Evolutionary conservation across 2,113 vertebrate species (phyloP).

Genomic region (Lepidothrix coronata): DNA sequence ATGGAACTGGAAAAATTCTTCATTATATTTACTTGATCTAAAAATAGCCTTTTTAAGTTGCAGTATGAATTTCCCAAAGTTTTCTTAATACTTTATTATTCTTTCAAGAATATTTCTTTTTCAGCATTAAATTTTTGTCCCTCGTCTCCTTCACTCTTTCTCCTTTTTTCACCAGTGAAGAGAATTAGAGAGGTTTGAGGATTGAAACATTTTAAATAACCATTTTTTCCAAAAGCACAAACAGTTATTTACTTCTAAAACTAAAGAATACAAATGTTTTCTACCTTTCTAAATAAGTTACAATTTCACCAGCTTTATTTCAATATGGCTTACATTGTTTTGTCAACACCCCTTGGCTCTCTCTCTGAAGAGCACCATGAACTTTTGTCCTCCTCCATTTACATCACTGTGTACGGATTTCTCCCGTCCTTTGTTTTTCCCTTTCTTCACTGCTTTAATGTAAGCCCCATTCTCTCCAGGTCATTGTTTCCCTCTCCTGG

Average conservation of each 20-base stretch:
- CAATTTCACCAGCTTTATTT: neutral
- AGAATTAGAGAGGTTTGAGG: neutral
- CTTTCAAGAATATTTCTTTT: neutral
- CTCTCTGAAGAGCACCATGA: neutral
- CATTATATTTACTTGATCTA: neutral
- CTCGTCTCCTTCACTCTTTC: neutral
- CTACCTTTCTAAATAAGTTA: neutral
- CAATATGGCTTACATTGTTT: neutral
- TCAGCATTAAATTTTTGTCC: neutral
- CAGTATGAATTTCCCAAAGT: neutral
- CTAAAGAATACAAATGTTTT: neutral
- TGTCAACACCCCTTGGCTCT: neutral
- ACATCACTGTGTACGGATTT: rapidly evolving
- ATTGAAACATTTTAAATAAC: neutral
- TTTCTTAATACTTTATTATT: neutral
- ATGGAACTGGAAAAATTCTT: neutral
- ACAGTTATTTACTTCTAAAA: neutral
- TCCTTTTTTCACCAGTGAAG: neutral
- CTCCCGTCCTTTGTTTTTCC: neutral
- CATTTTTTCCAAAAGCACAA: neutral
- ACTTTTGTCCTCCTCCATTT: neutral
- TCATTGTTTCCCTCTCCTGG: neutral
- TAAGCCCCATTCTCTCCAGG: neutral
- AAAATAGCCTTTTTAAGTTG: neutral
- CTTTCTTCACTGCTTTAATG: neutral